Percentiles rank a stretch among this genome's conserved stretches.
Evolutionary conservation across 2,888 invertebrate species (phyloP).

Genomic region (Pristionchus arcanus): DNA sequence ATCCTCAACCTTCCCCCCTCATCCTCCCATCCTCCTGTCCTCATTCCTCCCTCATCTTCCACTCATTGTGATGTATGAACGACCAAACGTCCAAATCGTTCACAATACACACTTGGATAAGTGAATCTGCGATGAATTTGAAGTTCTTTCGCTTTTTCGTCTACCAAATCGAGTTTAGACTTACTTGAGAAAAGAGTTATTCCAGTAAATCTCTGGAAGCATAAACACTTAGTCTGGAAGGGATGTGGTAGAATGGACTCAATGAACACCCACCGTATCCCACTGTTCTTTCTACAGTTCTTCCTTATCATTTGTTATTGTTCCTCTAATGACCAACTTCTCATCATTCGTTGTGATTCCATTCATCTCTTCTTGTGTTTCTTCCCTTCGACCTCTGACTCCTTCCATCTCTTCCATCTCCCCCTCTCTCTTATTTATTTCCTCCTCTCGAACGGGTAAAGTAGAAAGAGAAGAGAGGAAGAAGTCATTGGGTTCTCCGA

Average conservation of each 20-base stretch:
- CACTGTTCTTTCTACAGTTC: background rate
- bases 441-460: conserved; percentile 17
- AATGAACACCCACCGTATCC: no score
- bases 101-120: background rate
- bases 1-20: background rate
- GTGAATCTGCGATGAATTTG: background rate
- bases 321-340: background rate
- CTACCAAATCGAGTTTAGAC: background rate
- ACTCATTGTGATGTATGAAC: background rate
- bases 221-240: background rate
- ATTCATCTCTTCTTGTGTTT: no score
- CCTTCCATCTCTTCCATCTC: background rate
- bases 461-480: conserved; percentile 5
- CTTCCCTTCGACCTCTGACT: no score
- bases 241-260: no score
- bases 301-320: background rate
- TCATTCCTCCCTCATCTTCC: background rate
- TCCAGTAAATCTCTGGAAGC: background rate
- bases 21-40: background rate
- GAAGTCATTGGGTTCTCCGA: background rate
- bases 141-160: background rate
- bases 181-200: background rate
- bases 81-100: background rate
- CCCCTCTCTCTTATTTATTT: conserved; percentile 40
- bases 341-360: no score